Evolutionary conservation across 2,797 vertebrate genomes (phyloP), one percentile per base, ranked within the genome.

Genomic region (Gadopsis marmoratus): DNA sequence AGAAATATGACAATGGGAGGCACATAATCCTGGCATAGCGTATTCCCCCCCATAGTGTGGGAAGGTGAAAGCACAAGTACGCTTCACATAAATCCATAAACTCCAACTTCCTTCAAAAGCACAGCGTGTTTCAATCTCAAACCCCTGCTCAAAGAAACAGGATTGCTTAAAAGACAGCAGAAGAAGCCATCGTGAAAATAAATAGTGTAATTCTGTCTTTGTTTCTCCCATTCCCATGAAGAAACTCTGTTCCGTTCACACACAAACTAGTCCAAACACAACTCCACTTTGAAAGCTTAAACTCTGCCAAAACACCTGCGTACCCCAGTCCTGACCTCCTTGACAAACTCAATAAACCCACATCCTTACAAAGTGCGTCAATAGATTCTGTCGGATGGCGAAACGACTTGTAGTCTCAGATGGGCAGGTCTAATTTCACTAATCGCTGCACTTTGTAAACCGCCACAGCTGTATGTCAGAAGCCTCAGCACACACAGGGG

Each of bases 51-150:
- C 76, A 60, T 65, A 59, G 85, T 55, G 87, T 65, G 63, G 66
- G 60, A 81, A 86, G 88, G 88, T 91, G 87, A 86, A 78, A 89
- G 82, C 69, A 78, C 84, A 89, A 84, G 70, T 56, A 81, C 75
- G 83, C 81, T 89, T 76, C 50, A 78, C 87, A 90, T 89, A 83
- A 88, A 86, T 91, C 78, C 74, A 90, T 76, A 78, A 90, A 86
- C 55, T 82, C 47, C 3, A 12, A 55, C 80, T 74, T 74, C 65
- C 78, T 78, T 83, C 59, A 77, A 89, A 90, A 67, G 83, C 60
- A 62, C 82, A 64, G 78, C 26, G 26, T 39, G 78, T 33, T 76
- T 79, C 43, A 66, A 41, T 54, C 51, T 67, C 70, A 64, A 53
- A 65, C 43, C 9, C 60, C 65, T 13, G 41, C 70, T 85, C 69